Evolutionary conservation across 2,888 invertebrate genomes (phyloP).

Genomic region (Idaea biselata): DNA sequence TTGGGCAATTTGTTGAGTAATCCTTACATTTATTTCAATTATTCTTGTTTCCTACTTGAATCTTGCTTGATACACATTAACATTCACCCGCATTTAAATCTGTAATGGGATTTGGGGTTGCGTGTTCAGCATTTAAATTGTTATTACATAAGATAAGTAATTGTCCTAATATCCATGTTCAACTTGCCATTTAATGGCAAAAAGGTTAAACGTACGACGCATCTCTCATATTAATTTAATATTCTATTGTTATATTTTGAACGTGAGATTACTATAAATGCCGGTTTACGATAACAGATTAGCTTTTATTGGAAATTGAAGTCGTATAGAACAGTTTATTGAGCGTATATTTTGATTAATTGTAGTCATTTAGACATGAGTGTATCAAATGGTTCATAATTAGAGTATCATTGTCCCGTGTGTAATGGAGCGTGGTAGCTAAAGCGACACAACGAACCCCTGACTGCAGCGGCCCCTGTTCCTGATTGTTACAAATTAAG

Average conservation of each 20-base stretch:
- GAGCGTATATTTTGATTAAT: constrained; percentile 53
- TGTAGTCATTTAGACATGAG: constrained; percentile 58
- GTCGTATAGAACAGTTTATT: constrained; percentile 31
- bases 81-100: constrained; percentile 52
- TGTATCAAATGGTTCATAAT: constrained; percentile 75
- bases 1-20: constrained; percentile 79
- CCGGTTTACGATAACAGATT: constrained; percentile 18
- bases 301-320: constrained; percentile 23
- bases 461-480: constrained; percentile 42
- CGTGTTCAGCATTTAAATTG: constrained; percentile 63
- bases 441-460: constrained; percentile 36
- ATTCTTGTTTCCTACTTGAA: constrained; percentile 67
- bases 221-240: constrained; percentile 44
- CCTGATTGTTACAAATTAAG: constrained; percentile 72
- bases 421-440: constrained; percentile 58
- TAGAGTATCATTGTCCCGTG: constrained; percentile 73
- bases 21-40: constrained; percentile 79
- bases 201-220: constrained; percentile 37
- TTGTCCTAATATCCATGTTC: constrained; percentile 47
- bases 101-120: constrained; percentile 46
- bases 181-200: constrained; percentile 39
- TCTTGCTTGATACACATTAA: constrained; percentile 25
- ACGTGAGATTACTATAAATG: constrained; percentile 40
- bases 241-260: constrained; percentile 33
- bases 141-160: constrained; percentile 41